These are phyloP conservation scores for Calypte anna DNA, from an alignment of 2,113 vertebrate species.

Conservation along the genomic window DNA sequence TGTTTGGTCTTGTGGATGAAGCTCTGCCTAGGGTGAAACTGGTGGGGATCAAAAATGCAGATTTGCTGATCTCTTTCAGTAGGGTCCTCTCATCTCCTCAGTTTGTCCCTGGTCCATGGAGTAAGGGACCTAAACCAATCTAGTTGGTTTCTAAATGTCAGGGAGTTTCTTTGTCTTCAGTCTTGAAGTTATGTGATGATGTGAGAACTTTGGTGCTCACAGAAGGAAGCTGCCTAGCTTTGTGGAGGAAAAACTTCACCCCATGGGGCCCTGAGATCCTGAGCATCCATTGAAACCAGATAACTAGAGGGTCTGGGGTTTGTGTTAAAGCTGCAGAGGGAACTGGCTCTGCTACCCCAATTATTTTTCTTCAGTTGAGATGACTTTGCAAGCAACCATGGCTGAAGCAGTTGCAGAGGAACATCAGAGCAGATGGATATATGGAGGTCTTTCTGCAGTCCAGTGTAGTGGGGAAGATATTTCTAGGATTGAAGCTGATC, in stretches of 20 bases:
- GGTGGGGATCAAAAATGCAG: fast-evolving
- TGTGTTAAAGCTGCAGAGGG: not conserved
- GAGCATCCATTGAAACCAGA: not conserved
- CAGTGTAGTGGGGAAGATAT: not conserved
- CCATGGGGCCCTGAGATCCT: not conserved
- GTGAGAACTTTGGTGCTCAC: not conserved
- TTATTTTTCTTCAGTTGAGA: not conserved
- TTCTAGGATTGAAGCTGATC: not conserved
- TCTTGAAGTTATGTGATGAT: not conserved
- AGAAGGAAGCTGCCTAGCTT: not conserved
- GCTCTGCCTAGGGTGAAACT: not conserved
- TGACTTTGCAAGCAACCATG: fast-evolving
- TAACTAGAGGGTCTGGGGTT: not conserved
- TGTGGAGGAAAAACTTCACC: not conserved
- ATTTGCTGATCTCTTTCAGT: not conserved
- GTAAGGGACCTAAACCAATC: not conserved
- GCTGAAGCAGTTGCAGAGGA: not conserved
- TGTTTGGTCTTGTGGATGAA: not conserved
- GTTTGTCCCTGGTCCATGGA: not conserved
- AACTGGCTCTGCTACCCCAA: not conserved
- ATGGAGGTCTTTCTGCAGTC: not conserved
- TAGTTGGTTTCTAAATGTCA: fast-evolving
- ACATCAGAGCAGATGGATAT: not conserved
- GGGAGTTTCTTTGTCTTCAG: not conserved
- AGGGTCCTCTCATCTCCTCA: not conserved